A percentile compares a stretch with the other conserved stretches of the same genome.
Conservation (phyloP, 2,113 vertebrate genomes). For the Porphyrio hochstetteri region DNA sequence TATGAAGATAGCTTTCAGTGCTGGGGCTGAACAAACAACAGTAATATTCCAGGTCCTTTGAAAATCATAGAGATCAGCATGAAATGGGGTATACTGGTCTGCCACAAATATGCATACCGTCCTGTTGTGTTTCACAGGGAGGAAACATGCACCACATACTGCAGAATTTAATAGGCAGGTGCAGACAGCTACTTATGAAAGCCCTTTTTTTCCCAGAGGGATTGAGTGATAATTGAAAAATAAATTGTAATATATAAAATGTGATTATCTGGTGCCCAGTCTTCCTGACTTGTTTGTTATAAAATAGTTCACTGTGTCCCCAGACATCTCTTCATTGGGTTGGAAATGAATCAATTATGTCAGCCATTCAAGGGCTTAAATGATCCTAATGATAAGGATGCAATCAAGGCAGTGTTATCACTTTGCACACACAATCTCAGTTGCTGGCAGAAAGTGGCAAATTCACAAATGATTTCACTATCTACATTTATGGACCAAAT, state of each 20-base stretch:
- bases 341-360: not conserved
- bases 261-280: not conserved
- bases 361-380: not conserved
- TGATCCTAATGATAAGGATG: not conserved
- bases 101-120: not conserved
- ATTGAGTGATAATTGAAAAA: not conserved
- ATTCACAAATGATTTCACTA: not conserved
- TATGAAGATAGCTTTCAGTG: not conserved
- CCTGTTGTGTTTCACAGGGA: not conserved
- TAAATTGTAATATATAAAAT: not conserved
- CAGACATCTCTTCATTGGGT: not conserved
- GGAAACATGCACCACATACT: not conserved
- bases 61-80: not conserved
- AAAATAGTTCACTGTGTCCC: not conserved
- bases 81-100: not conserved
- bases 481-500: not conserved
- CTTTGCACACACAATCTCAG: not conserved
- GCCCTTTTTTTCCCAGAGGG: not conserved
- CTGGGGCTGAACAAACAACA: not conserved
- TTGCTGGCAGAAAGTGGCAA: not conserved
- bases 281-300: not conserved
- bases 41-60: not conserved
- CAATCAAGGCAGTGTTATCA: not conserved
- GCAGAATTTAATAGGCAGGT: not conserved
- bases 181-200: not conserved